A percentile compares a stretch with the other conserved stretches of the same genome.
phyloP scores from a whole-genome alignment of 2,888 invertebrate species.

The Phortica okadai region DNA sequence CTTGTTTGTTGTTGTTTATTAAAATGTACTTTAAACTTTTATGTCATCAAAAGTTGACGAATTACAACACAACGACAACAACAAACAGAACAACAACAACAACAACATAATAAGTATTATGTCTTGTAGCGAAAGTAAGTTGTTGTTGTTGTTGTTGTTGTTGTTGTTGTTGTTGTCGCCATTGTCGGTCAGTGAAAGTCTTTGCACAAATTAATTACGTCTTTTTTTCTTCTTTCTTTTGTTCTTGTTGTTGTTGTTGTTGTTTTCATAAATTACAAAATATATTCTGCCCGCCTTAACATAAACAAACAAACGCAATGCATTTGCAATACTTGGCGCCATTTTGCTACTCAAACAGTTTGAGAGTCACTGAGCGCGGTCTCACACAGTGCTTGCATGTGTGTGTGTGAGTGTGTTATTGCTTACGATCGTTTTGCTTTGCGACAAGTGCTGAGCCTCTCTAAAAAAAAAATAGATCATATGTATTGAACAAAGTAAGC shows the following conservation, averaged over 20 bases:
- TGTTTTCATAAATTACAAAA: not conserved
- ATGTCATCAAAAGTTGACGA: slow-evolving; percentile 9
- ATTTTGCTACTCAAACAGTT: not conserved
- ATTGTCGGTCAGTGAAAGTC: no score
- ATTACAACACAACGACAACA: not conserved
- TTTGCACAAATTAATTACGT: no score
- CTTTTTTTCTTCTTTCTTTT: no score
- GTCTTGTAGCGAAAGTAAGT: not conserved
- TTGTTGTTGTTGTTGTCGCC: no score
- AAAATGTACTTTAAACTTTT: slow-evolving; percentile 47
- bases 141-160: no score
- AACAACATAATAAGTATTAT: not conserved
- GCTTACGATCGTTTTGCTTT: no score
- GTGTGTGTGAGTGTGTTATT: not conserved
- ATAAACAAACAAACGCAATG: not conserved
- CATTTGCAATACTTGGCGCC: not conserved
- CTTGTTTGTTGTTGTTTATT: not conserved
- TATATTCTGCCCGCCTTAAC: not conserved
- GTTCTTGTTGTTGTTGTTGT: not conserved
- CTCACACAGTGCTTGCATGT: not conserved
- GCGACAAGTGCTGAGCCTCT: no score
- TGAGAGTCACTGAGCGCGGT: not conserved
- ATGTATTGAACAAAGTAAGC: no score
- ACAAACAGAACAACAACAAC: not conserved
- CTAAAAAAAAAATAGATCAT: no score